Evolutionary conservation across 2,113 vertebrate genomes (phyloP), one percentile per base, ranked within the genome.

Genomic region (Cariama cristata): DNA sequence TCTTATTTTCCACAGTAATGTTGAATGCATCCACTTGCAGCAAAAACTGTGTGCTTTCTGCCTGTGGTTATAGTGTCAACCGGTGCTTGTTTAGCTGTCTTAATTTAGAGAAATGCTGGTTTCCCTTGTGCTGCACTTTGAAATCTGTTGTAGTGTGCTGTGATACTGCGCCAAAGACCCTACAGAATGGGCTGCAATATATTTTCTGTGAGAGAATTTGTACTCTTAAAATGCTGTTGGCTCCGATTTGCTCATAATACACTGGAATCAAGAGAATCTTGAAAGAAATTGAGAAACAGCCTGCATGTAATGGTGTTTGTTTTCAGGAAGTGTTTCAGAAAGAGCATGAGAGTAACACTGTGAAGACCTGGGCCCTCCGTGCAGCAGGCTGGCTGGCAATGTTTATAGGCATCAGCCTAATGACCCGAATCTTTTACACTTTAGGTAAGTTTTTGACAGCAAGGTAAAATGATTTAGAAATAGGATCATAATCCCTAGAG

Each of bases 351-450:
- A 94, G 97, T 95, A 99, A 99, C 96, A 97, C 66, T 11, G 84
- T 99, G 98, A 99, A 98, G 98, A 99, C 99, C 0, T 99, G 99
- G 99, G 99, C 98, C 2, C 98, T 99, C n/a, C 97, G 99, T 86
- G 98, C 95, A 2, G 99, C 98, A 0, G 99, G 99, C 67, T 99
- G 99, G 99, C 93, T 98, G 53, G 98, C 99, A 30, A 99, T 99
- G 99, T 99, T 99, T 90, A 96, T 99, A 26, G 98, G 99, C 58
- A 97, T 99, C 92, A 99, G 98, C 96, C 97, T 99, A 64, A 99
- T 99, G 98, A 99, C 98, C 4, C 98, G 98, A 67, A 99, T 99
- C 95, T 93, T 99, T 75, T 98, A 99, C 75, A 99, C 99, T 1
- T 91, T 99, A 68, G 99, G 99, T 99, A 95, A 95, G 98, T 63